Conservation (phyloP, 1,140 invertebrate genomes). For the Holotrichia oblita region DNA sequence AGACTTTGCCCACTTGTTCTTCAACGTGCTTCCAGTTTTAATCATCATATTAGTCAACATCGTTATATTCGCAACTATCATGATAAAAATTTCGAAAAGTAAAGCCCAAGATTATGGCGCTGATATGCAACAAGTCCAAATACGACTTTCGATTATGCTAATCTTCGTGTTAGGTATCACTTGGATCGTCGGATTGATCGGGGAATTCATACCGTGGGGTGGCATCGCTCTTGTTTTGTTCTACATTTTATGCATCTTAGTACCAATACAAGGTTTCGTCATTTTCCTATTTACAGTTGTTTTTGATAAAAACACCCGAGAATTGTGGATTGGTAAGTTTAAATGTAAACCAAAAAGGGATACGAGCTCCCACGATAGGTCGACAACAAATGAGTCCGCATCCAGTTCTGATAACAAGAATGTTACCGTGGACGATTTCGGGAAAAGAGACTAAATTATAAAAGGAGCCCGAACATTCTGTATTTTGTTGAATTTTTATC, state of each 20-base stretch:
- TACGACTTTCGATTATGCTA: conserved; percentile 67
- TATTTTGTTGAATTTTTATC: too few species aligned
- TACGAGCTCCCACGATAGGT: background rate
- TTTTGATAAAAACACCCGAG: conserved; percentile 64
- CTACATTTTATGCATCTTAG: conserved; percentile 65
- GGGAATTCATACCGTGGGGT: conserved; percentile 58
- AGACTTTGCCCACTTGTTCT: conserved; percentile 64
- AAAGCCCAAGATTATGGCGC: conserved; percentile 51
- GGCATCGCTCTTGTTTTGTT: conserved; percentile 61
- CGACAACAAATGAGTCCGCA: background rate
- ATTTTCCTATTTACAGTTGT: conserved; percentile 65
- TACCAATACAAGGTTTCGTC: conserved; percentile 65
- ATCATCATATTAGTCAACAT: conserved; percentile 45
- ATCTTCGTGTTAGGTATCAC: conserved; percentile 70
- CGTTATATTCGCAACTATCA: conserved; percentile 59
- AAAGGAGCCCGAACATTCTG: too few species aligned
- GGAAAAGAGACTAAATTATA: background rate
- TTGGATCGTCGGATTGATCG: conserved; percentile 71
- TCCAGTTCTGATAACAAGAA: background rate
- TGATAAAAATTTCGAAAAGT: conserved; percentile 64
- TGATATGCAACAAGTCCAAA: conserved; percentile 64
- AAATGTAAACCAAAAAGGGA: background rate
- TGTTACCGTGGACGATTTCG: background rate
- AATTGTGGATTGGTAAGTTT: conserved; percentile 58
- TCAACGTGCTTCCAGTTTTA: conserved; percentile 66